A percentile compares a stretch with the other conserved stretches of the same genome.
Conservation (phyloP, 2,888 invertebrate genomes). For the Apantesis nais region DNA sequence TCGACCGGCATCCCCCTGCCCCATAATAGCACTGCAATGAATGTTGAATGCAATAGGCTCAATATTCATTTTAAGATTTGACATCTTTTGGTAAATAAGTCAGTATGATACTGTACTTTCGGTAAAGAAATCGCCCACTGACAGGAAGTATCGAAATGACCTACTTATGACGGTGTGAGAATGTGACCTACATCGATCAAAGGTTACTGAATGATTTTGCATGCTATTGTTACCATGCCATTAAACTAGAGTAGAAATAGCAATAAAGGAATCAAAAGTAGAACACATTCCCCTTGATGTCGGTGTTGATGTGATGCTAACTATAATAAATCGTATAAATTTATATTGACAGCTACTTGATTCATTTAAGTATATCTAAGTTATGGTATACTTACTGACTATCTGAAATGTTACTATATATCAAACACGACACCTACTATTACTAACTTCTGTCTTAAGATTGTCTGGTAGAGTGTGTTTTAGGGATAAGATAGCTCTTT, state of each 20-base stretch:
- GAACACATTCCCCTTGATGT: not conserved
- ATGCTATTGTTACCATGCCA: not conserved
- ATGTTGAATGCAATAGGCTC: slow-evolving; percentile 45
- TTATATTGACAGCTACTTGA: not conserved
- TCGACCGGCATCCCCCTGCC: slow-evolving; percentile 54
- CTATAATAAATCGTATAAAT: not conserved
- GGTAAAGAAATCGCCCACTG: slow-evolving; percentile 1
- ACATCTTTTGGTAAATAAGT: slow-evolving; percentile 15
- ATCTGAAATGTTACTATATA: not conserved
- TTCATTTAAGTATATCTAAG: not conserved
- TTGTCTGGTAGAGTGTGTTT: not conserved
- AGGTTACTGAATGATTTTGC: not conserved
- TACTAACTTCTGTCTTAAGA: not conserved
- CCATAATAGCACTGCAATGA: slow-evolving; percentile 52
- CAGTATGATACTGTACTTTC: slow-evolving; percentile 5
- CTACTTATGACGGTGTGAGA: slow-evolving; percentile 11
- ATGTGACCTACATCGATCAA: slow-evolving; percentile 10
- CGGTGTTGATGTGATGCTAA: too few species aligned
- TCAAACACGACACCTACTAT: not conserved
- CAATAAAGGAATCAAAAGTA: not conserved
- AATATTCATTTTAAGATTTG: slow-evolving; percentile 25
- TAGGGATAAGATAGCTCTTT: not conserved
- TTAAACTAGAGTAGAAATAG: not conserved
- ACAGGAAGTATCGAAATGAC: slow-evolving; percentile 7
- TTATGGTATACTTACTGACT: not conserved